These are phyloP conservation scores for Darevskia nairensis DNA, from an alignment of 2,797 vertebrate genomes.

Conservation along the genomic window DNA sequence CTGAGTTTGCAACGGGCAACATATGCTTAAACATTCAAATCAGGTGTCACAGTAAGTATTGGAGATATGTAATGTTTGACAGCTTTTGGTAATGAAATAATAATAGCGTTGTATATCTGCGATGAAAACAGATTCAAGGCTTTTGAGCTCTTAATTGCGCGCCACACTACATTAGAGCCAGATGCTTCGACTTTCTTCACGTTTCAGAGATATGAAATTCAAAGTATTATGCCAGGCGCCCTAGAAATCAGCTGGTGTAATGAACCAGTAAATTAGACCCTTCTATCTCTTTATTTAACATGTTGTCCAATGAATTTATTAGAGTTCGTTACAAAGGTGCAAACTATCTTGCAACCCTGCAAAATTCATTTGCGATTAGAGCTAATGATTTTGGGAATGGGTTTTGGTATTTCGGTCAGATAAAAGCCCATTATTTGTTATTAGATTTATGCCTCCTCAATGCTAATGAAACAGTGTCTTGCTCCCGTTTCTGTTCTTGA, in stretches of 20 bases:
- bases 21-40: constrained; percentile 65
- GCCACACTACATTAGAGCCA: constrained; percentile 77
- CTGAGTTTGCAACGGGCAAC: background rate
- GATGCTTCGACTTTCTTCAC: constrained; percentile 73
- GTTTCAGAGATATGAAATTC: constrained; percentile 76
- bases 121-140: constrained; percentile 78
- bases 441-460: constrained; percentile 68
- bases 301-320: constrained; percentile 77
- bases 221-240: constrained; percentile 73
- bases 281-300: constrained; percentile 85
- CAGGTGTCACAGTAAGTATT: constrained; percentile 65
- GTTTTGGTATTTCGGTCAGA: constrained; percentile 71
- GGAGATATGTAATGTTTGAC: constrained; percentile 67
- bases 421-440: constrained; percentile 74
- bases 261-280: constrained; percentile 83
- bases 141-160: constrained; percentile 79
- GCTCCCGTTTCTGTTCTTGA: constrained; percentile 67
- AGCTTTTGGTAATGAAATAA: constrained; percentile 78
- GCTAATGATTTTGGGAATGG: constrained; percentile 77
- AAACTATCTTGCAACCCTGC: constrained; percentile 72
- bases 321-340: constrained; percentile 75
- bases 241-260: constrained; percentile 80
- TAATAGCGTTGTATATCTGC: constrained; percentile 72
- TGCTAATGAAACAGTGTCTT: constrained; percentile 70
- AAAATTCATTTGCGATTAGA: constrained; percentile 77